A percentile compares a stretch with the other conserved stretches of the same genome.
Evolutionary conservation across 2,113 vertebrate species (phyloP).

Genomic region (Andinoacara biseriatus): DNA sequence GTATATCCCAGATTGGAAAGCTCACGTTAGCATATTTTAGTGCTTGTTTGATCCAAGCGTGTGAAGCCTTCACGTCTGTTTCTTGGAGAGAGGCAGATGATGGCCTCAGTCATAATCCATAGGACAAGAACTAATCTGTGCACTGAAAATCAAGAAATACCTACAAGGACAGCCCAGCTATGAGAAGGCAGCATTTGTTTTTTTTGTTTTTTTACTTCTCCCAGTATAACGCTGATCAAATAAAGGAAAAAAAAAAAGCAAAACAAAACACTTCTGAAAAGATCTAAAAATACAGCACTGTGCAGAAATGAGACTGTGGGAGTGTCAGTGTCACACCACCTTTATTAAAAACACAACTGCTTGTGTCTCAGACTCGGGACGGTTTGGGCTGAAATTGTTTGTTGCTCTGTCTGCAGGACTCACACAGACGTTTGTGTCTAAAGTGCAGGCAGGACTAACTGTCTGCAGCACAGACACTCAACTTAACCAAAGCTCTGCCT

Average conservation of each 20-base stretch:
- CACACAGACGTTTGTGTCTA: constrained; percentile 3
- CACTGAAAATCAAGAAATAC: not conserved
- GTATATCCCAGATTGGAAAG: constrained; percentile 49
- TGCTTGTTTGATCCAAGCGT: constrained; percentile 43
- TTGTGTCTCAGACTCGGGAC: not conserved
- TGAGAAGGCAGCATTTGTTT: not conserved
- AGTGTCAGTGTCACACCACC: not conserved
- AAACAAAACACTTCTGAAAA: not conserved
- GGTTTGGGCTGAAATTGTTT: not conserved
- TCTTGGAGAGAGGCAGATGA: constrained; percentile 33
- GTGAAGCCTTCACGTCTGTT: constrained; percentile 62
- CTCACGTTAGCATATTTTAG: constrained; percentile 62
- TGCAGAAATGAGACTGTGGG: not conserved
- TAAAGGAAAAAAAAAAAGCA: not conserved
- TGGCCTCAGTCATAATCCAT: constrained; percentile 25
- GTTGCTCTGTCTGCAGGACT: not conserved
- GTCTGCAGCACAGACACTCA: not conserved
- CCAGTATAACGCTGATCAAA: not conserved
- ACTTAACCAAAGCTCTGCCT: not conserved
- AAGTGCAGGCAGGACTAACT: constrained; percentile 6
- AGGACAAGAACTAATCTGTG: not conserved
- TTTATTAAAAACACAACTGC: constrained; percentile 12
- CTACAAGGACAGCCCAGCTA: not conserved
- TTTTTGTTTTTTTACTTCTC: not conserved
- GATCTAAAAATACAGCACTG: constrained; percentile 22